Evolutionary conservation across 2,888 invertebrate genomes (phyloP).

Genomic region (Selenia dentaria): DNA sequence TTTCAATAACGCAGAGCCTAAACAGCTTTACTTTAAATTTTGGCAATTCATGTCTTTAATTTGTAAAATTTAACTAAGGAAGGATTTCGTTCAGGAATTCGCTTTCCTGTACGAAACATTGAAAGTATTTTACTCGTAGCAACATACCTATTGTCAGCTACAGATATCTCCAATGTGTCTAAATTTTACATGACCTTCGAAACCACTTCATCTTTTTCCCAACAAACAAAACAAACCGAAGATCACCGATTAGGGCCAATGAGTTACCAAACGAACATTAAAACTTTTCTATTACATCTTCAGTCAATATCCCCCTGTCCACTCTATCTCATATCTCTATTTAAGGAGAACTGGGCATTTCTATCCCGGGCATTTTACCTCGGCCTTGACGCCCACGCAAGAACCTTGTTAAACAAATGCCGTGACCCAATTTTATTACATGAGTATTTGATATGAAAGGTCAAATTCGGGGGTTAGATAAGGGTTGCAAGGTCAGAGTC

Average conservation of each 20-base stretch:
- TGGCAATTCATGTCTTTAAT: no score
- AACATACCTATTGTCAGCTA: no score
- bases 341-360: not conserved
- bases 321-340: not conserved
- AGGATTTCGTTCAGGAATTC: no score
- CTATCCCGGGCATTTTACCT: constrained; percentile 4
- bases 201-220: no score
- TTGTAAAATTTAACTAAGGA: no score
- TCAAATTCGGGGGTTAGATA: constrained; percentile 5
- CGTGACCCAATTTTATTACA: constrained; percentile 14
- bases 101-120: no score
- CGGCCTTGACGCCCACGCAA: constrained; percentile 13
- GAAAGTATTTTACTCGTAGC: no score
- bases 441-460: constrained; percentile 7
- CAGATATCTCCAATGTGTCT: no score
- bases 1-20: no score
- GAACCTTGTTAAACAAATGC: constrained; percentile 11
- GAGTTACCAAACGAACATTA: no score
- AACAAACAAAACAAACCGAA: not conserved
- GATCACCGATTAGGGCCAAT: not conserved
- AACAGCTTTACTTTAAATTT: no score
- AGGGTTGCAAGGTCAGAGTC: not conserved
- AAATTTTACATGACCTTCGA: no score
- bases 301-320: not conserved
- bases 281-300: not conserved